phyloP scores from a whole-genome alignment of 2,888 invertebrate genomes.

The Drosophila dives region DNA sequence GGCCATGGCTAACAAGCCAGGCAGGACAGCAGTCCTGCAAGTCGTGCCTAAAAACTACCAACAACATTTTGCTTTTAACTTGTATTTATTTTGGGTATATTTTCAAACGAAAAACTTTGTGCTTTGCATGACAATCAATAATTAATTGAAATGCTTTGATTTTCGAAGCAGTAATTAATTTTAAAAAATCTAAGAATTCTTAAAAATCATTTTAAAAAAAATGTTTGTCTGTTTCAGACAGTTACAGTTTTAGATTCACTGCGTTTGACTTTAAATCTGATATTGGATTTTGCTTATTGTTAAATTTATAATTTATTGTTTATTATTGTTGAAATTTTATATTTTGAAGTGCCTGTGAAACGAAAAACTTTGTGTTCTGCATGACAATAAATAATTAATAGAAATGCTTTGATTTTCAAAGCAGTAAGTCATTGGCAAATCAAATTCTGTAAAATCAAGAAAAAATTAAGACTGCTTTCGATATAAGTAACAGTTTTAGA shows the following conservation, averaged over 20 bases:
- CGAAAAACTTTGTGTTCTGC: neutral
- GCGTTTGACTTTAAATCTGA: too few relatives aligned
- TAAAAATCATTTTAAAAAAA: neutral
- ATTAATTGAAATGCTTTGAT: neutral
- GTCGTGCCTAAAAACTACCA: neutral
- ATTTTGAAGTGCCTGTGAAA: too few relatives aligned
- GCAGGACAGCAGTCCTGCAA: neutral
- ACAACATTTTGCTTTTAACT: neutral
- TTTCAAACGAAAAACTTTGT: neutral
- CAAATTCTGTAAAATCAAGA: neutral
- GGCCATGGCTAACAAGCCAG: constrained; percentile 44
- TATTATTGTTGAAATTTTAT: too few relatives aligned
- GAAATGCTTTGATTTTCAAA: neutral
- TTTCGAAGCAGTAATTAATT: neutral
- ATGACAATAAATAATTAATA: neutral
- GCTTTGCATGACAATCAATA: neutral
- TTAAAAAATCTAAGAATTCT: neutral
- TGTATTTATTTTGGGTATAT: neutral
- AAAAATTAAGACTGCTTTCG: neutral
- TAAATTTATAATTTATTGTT: too few relatives aligned
- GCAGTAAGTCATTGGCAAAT: neutral
- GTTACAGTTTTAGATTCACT: too few relatives aligned
- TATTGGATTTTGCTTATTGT: too few relatives aligned
- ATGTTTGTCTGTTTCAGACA: too few relatives aligned
- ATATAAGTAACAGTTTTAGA: neutral